These are phyloP conservation scores for Geodia barretti DNA, from an alignment of 37 sponge, comb jelly and placozoan species.

Conservation along the genomic window DNA sequence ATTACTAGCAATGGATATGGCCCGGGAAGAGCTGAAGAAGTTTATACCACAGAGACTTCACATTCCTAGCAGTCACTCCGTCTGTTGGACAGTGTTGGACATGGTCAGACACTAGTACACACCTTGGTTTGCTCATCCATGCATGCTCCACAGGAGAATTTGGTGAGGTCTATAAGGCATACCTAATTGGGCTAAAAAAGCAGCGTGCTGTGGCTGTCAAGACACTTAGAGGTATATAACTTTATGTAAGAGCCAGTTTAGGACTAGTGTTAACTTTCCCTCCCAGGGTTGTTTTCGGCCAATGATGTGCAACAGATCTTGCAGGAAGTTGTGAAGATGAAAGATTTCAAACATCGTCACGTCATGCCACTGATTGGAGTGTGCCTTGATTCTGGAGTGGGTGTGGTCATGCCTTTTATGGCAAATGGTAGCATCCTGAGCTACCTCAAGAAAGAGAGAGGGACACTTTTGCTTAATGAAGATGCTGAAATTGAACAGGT, in stretches of 20 bases:
- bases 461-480: background rate
- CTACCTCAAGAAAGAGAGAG: constrained; percentile 41
- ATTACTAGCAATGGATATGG: no score
- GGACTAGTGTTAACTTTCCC: background rate
- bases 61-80: constrained; percentile 19
- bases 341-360: constrained; percentile 35
- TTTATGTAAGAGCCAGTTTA: background rate
- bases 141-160: constrained; percentile 40
- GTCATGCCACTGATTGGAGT: constrained; percentile 50
- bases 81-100: constrained; percentile 29
- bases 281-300: background rate
- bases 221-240: constrained; percentile 36
- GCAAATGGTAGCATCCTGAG: constrained; percentile 46
- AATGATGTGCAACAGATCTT: constrained; percentile 25
- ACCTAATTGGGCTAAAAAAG: constrained; percentile 4
- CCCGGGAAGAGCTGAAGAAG: background rate
- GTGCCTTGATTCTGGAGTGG: constrained; percentile 16
- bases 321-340: constrained; percentile 34
- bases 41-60: constrained; percentile 15
- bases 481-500: constrained; percentile 9
- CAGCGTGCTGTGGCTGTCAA: constrained; percentile 43
- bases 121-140: background rate
- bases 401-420: constrained; percentile 46
- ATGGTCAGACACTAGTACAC: constrained; percentile 26
- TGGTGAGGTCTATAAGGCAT: constrained; percentile 50